Base-by-base conservation (phyloP, 2,113 vertebrate genomes). In the Micromys minutus region DNA sequence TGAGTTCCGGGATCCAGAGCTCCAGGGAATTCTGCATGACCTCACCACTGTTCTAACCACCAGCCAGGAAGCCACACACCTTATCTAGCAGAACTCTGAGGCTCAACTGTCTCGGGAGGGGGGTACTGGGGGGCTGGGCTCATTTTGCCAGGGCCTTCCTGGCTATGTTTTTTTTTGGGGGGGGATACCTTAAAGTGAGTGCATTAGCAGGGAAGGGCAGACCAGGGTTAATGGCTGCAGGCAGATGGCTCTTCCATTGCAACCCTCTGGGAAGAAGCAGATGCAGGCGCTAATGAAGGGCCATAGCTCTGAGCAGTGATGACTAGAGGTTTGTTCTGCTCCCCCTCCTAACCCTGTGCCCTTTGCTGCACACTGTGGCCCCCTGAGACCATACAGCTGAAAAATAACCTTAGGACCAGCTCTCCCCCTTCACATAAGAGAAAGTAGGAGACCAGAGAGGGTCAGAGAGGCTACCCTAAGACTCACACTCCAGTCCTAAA, bases 41-140 rank as follows among this genome's bases (percentile, higher is more conserved):
- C 90, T 96, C 95, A 90, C 72, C 17, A 42, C 61, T 42, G 77
- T 4, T 39, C 80, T 95, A 61, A 87, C 84, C 90, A 61, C 87
- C 93, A 97, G 93, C 96, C 91, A 61, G 94, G 90, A 95, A 97
- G 61, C 80, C 84, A 39, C 76, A 63, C 57, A 91, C 95, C 96
- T 97, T 29, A 11, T 85, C 87, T 77, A 10, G n/a, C 55, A 74
- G 19, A 34, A 15, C 85, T 94, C 45, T 63, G 90, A 72, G 96
- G 92, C 93, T 52, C 76, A 96, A 47, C 65, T 94, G 83, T 92
- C 72, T 97, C 89, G 97, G 63, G 39, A 3, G 39, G 52, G 55
- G 42, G 52, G n/a, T 15, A n/a, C n/a, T n/a, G n/a, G n/a, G n/a
- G 5, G 59, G 72, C 2, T 34, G 59, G 89, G 92, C 67, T 88